A percentile compares a stretch with the other conserved stretches of the same genome.
Conservation (phyloP, 2,797 vertebrate species). For the Phyllotis vaccarum region DNA sequence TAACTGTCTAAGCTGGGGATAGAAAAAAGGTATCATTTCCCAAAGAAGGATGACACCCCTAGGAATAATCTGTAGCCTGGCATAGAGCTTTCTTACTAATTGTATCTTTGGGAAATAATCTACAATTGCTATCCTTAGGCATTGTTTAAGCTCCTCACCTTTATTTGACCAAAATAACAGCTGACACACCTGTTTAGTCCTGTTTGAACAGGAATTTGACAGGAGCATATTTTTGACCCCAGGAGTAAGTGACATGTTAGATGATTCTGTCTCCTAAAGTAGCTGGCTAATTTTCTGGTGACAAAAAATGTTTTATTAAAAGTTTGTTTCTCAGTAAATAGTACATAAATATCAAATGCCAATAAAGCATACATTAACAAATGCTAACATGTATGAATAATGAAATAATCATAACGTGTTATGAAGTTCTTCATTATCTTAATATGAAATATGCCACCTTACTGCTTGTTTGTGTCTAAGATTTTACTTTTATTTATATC, state of each 20-base stretch:
- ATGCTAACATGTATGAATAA: constrained; percentile 8
- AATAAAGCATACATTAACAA: neutral
- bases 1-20: neutral
- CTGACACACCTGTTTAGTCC: neutral
- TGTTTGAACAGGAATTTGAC: constrained; percentile 21
- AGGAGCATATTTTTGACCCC: neutral
- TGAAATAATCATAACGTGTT: neutral
- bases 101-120: neutral
- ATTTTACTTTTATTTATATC: neutral
- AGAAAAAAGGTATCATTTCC: neutral
- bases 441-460: neutral
- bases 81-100: neutral
- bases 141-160: neutral
- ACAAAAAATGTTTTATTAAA: neutral
- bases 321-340: constrained; percentile 18
- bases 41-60: neutral
- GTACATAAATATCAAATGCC: neutral
- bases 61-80: neutral
- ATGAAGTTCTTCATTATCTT: neutral
- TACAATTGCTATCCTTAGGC: neutral
- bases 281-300: neutral
- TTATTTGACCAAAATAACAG: neutral
- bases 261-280: neutral
- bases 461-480: neutral
- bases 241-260: neutral